Evolutionary conservation across 2,797 vertebrate species (phyloP).

Genomic region (Leptatherina wallacei): DNA sequence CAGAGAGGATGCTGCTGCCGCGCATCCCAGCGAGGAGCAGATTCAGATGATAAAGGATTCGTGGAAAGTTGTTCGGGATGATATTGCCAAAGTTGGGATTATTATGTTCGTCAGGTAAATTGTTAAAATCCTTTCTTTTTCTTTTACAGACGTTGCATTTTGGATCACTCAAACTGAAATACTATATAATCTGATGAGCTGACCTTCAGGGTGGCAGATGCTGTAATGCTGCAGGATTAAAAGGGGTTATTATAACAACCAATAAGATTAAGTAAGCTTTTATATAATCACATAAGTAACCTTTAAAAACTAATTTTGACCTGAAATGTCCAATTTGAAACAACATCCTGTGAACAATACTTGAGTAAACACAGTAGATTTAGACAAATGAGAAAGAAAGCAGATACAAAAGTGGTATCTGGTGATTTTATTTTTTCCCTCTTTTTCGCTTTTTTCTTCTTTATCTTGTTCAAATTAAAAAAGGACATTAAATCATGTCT

Average conservation of each 20-base stretch:
- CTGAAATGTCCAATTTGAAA: background rate
- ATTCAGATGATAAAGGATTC: conserved; percentile 84
- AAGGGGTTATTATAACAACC: background rate
- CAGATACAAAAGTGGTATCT: too few relatives aligned
- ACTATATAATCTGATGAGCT: background rate
- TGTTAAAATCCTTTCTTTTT: background rate
- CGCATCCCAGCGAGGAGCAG: conserved; percentile 69
- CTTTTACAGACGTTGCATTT: background rate
- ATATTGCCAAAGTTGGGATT: conserved; percentile 87
- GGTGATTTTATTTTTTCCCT: too few relatives aligned
- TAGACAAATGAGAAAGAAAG: too few relatives aligned
- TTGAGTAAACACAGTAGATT: too few relatives aligned
- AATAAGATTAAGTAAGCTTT: conserved; percentile 6
- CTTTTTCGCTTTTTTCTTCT: too few relatives aligned
- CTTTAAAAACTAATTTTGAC: background rate
- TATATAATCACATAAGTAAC: background rate
- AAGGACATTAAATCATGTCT: too few relatives aligned
- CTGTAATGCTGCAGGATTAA: background rate
- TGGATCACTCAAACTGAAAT: background rate
- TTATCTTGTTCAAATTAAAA: too few relatives aligned
- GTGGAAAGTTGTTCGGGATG: conserved; percentile 87
- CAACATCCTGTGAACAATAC: background rate
- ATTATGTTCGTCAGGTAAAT: conserved; percentile 87
- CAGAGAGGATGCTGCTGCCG: conserved; percentile 52
- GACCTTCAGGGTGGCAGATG: background rate